Conservation (phyloP, 2,797 vertebrate species). For the Rhinichthys osculus region DNA sequence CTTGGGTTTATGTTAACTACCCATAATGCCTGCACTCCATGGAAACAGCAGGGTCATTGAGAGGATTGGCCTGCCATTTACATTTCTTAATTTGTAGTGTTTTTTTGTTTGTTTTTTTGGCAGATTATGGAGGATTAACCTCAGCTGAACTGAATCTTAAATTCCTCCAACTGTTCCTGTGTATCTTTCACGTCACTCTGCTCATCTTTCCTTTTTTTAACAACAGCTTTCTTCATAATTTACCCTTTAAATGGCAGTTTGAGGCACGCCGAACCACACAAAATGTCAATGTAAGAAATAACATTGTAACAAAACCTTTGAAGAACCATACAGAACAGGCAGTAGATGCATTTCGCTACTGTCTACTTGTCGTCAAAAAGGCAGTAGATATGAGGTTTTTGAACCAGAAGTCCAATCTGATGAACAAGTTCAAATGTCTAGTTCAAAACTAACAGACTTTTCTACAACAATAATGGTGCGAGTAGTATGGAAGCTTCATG, state of each 20-base stretch:
- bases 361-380: not conserved
- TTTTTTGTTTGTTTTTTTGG: conserved; percentile 46
- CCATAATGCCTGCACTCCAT: conserved; percentile 41
- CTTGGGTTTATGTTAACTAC: conserved; percentile 4
- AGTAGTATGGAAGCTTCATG: not conserved
- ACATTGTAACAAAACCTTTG: conserved; percentile 4
- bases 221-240: conserved; percentile 6
- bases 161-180: not conserved
- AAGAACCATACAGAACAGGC: not conserved
- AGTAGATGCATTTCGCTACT: not conserved
- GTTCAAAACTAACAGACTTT: not conserved
- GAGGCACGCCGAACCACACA: not conserved
- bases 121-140: conserved; percentile 58
- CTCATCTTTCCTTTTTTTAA: not conserved
- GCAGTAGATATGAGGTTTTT: not conserved
- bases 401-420: not conserved
- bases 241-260: conserved; percentile 30
- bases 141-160: conserved; percentile 44
- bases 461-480: no score
- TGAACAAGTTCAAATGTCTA: not conserved
- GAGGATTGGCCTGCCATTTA: conserved; percentile 39
- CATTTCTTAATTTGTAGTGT: conserved; percentile 56
- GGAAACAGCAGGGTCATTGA: conserved; percentile 40
- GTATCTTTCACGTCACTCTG: not conserved
- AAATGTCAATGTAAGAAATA: conserved; percentile 20